A percentile compares a stretch with the other conserved stretches of the same genome.
Evolutionary conservation across 2,113 vertebrate genomes (phyloP).

Genomic region (Brachyhypopomus occidentalis): DNA sequence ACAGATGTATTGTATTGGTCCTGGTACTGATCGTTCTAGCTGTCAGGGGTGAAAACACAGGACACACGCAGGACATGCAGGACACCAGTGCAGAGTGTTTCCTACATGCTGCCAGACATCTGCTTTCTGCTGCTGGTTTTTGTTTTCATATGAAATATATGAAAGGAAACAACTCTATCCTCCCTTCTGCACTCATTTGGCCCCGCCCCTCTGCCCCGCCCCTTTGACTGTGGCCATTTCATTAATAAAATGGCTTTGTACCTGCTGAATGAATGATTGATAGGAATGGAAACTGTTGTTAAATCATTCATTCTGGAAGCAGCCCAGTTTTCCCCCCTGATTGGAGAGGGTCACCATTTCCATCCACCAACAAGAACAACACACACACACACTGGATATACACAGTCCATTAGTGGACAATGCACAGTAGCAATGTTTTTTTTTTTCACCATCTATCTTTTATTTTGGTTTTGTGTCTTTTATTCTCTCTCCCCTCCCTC

Average conservation of each 20-base stretch:
- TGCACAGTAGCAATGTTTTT: not conserved
- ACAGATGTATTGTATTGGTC: no score
- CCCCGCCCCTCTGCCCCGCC: not conserved
- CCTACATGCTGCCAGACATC: no score
- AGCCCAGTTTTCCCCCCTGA: conserved; percentile 37
- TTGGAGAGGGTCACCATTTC: conserved; percentile 38
- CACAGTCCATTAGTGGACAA: not conserved
- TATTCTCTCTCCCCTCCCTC: not conserved
- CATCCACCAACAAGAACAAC: not conserved
- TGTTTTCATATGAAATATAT: no score
- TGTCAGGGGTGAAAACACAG: no score
- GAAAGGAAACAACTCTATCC: not conserved
- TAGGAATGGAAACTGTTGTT: conserved; percentile 37
- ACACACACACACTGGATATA: conserved; percentile 10
- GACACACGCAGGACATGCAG: no score
- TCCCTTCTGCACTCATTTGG: not conserved
- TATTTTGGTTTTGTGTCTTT: not conserved
- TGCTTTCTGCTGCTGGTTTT: no score
- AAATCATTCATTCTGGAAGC: conserved; percentile 47
- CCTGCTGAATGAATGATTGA: conserved; percentile 32
- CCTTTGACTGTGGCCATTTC: not conserved
- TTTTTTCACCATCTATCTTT: not conserved
- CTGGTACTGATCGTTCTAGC: no score
- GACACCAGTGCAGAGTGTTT: no score
- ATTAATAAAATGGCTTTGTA: conserved; percentile 15